Conservation (phyloP, 2,888 invertebrate genomes). For the Lycophotia porphyrea region DNA sequence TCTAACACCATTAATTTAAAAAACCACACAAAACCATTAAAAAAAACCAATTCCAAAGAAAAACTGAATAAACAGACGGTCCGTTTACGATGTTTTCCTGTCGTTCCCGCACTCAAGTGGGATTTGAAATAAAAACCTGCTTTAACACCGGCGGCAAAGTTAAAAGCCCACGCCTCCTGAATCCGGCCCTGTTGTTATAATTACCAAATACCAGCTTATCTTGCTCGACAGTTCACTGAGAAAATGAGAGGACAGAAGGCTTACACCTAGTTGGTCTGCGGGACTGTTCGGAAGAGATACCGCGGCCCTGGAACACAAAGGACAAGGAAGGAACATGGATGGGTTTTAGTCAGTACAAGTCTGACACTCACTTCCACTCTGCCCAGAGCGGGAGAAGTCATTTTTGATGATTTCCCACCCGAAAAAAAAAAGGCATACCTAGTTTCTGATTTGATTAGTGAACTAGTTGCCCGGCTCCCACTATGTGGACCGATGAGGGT, state of each 20-base stretch:
- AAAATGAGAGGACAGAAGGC: conserved; percentile 8
- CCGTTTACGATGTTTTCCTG: conserved; percentile 40
- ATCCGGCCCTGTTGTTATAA: conserved; percentile 50
- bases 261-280: no score
- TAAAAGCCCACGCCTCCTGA: conserved; percentile 16
- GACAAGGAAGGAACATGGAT: no score
- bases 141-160: conserved; percentile 12
- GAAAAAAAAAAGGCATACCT: no score
- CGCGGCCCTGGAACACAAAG: no score
- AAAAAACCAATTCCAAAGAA: conserved; percentile 28
- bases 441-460: not conserved
- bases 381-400: no score
- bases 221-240: conserved; percentile 31
- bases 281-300: no score
- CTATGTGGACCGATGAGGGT: no score
- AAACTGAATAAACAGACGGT: conserved; percentile 26
- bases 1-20: not conserved
- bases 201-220: conserved; percentile 54
- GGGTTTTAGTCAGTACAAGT: no score
- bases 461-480: no score
- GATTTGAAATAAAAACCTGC: conserved; percentile 48
- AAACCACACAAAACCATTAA: not conserved
- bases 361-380: no score
- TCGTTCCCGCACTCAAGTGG: conserved; percentile 38
- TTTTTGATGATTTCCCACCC: no score